Evolutionary conservation across 92 coral and sea anemone species (phyloP).

Genomic region (Montipora capitata): DNA sequence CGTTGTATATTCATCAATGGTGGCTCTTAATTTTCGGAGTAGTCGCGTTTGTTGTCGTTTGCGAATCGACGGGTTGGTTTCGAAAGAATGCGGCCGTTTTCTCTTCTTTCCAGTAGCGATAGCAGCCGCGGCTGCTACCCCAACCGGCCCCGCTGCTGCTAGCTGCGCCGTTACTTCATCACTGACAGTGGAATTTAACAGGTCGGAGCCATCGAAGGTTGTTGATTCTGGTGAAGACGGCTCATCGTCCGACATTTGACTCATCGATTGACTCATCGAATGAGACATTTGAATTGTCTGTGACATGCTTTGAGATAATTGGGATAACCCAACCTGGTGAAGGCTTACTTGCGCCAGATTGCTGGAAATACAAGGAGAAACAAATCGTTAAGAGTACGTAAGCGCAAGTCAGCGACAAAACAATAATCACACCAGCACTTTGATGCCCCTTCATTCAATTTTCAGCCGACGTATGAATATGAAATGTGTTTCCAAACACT

Average conservation of each 20-base stretch:
- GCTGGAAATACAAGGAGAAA: conserved; percentile 56
- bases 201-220: conserved; percentile 94
- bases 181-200: conserved; percentile 82
- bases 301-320: conserved; percentile 82
- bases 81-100: conserved; percentile 98
- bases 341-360: conserved; percentile 90
- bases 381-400: background rate
- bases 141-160: conserved; percentile 99
- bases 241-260: conserved; percentile 91
- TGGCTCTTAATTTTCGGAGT: conserved; percentile 94
- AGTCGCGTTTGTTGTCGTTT: conserved; percentile 99
- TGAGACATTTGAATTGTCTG: conserved; percentile 82
- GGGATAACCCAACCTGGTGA: conserved; percentile 82
- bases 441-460: conserved; percentile 48
- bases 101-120: conserved; percentile 98
- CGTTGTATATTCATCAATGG: conserved; percentile 98
- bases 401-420: conserved; percentile 29
- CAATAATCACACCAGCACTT: conserved; percentile 53
- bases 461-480: conserved; percentile 51
- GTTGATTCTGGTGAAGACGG: conserved; percentile 99
- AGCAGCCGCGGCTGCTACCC: conserved; percentile 99
- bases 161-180: conserved; percentile 98
- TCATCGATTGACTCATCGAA: conserved; percentile 74
- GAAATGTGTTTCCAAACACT: conserved; percentile 34
- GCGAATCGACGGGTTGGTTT: conserved; percentile 98